Base-by-base conservation (phyloP, 2,888 invertebrate genomes). In the Unio delphinus region DNA sequence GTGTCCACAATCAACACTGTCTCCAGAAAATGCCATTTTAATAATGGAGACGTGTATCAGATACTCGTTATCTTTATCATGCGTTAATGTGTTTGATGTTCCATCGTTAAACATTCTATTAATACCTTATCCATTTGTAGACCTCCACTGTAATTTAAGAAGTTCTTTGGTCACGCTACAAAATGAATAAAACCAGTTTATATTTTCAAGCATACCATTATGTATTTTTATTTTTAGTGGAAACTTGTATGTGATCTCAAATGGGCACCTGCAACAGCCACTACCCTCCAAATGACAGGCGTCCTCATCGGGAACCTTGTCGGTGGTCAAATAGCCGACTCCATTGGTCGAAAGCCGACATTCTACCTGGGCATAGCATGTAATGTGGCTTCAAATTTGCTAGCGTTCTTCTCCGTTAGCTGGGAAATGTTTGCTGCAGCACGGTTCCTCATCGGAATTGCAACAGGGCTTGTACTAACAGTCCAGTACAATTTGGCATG, bases 351-450 rank as follows among this genome's bases (percentile, higher is more conserved):
- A n/a, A 79, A 79, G 64, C 64, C 64, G 34, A 75, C 79, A 6
- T 55, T 74, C 6, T 76, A 73, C 64, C 23, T 68, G n/a, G 54
- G 69, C 4, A 34, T 72, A 17, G 30, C 68, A 0, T 15, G 61
- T 2, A 55, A 74, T 0, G 60, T 70, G 0, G 28, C 70, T 7
- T 59, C 70, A 3, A 73, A 76, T 54, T 30, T 71, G 1, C n/a
- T 69, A 5, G 65, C 72, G 26, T 70, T 70, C 3, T 73, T 77
- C 55, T 71, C 76, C 0, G 65, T 65, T 45, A 70, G 70, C 28
- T 77, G 76, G 76, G 20, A 74, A 11, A 73, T 80, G 70, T 79
- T 77, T 61, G 69, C 79, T 5, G 70, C 67, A 3, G 23, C 77
- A 1, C 55, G 77, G 7, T 77, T 79, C 64, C 61, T 77, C 55